Evolutionary conservation across 1,140 invertebrate genomes (phyloP), one percentile per base, ranked within the genome.

Genomic region (Telenomus remus): DNA sequence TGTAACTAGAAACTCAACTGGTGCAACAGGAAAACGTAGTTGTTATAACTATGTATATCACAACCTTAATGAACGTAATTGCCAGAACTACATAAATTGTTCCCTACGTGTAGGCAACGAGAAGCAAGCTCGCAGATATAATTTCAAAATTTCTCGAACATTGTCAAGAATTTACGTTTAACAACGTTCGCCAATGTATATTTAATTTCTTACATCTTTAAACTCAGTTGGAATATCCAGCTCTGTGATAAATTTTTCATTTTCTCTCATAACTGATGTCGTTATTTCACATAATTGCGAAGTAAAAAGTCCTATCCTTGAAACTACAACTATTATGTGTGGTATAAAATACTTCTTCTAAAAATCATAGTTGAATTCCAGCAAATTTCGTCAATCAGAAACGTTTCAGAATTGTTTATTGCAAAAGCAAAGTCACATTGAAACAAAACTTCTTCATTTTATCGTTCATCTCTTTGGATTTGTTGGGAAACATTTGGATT

Each of bases 121-220:
- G 9, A 39, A 4, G 9, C 37, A 39, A 39, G 37, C 37, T 39
- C n/a, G 37, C 37, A 39, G 8, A 9, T 27, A 27, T 39, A 39
- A 39, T 39, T 39, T 39, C 37, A 39, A 39, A 39, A 39, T 39
- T 39, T 39, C 37, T n/a, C 37, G 37, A 10, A 39, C 37, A 39
- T 39, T 11, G 37, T 39, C 37, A 39, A 39, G 37, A 39, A 39
- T 39, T 39, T 4, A 10, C 37, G 37, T 10, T 39, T 39, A 39
- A 39, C 37, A n/a, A 39, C 9, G 37, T n/a, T n/a, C 37, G n/a
- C 37, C n/a, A 11, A 1, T n/a, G n/a, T 39, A 11, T 9, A 39
- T 39, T 10, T 11, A 39, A 39, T 11, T 39, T 27, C 19, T 27
- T 27, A 27, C 19, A 27, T 27, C 19, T 27, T 27, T 27, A 27